phyloP scores from a whole-genome alignment of 2,113 vertebrate species.

The Nycticorax nycticorax region DNA sequence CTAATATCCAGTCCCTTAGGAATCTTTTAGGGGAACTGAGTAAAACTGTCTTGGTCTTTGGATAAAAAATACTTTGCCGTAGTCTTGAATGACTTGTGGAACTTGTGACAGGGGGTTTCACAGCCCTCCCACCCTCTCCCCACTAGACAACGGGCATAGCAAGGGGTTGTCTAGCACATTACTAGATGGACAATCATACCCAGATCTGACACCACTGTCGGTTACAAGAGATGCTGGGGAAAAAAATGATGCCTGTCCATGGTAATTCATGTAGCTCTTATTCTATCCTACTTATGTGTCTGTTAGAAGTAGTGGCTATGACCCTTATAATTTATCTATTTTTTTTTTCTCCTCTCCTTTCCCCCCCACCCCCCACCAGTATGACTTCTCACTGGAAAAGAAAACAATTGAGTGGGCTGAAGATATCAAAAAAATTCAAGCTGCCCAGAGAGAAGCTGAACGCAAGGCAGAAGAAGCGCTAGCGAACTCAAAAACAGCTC shows the following conservation, averaged over 20 bases:
- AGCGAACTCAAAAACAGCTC: constrained; percentile 52
- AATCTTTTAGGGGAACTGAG: neutral
- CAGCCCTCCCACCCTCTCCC: too few species aligned
- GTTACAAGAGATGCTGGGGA: neutral
- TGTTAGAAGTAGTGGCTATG: neutral
- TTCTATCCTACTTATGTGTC: neutral
- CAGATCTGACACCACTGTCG: too few species aligned
- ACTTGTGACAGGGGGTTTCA: neutral
- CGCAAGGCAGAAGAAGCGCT: constrained; percentile 64
- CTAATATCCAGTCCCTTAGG: neutral
- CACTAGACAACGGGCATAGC: too few species aligned
- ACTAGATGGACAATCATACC: too few species aligned
- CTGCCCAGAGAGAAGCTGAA: constrained; percentile 78
- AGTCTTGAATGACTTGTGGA: neutral
- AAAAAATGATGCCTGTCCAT: neutral
- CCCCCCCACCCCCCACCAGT: constrained; percentile 66
- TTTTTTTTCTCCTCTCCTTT: neutral
- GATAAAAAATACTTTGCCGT: neutral
- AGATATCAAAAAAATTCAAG: constrained; percentile 84
- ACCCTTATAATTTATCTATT: neutral
- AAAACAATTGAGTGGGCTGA: constrained; percentile 87
- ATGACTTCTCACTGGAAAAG: constrained; percentile 93
- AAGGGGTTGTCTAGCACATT: too few species aligned
- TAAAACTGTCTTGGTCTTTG: neutral
- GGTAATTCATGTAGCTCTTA: neutral